Evolutionary conservation across 2,113 vertebrate genomes (phyloP), one percentile per base, ranked within the genome.

Genomic region (Albula goreensis): DNA sequence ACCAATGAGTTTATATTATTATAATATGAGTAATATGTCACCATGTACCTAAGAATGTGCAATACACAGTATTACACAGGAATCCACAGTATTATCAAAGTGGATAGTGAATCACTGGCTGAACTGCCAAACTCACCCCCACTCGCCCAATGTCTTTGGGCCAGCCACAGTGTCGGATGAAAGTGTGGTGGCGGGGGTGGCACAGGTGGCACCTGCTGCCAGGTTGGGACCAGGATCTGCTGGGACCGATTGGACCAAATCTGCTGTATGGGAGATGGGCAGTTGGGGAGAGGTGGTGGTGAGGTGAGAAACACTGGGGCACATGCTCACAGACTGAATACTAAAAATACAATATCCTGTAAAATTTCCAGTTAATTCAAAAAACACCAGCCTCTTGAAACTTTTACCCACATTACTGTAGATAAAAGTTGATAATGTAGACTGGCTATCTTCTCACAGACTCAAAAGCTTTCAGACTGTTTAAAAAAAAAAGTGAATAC

Each of bases 91-190:
- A 22, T 5, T 22, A 22, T n/a, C 5, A 70, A 22, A 8, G 22
- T 25, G 9, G 15, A 41, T 41, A 51, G 22, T 17, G 19, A 56
- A 56, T 56, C 12, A 12, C 7, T 56, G 12, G 53, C 7, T 56
- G 53, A 0, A 22, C 19, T 4, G 4, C n/a, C 13, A 5, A 22
- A 89, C 97, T 95, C 91, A 99, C 98, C 98, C 98, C 98, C 98
- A 99, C 89, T 99, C 98, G 92, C 97, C 96, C 90, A 98, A 92
- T 94, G 97, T 97, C 88, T 98, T 98, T 92, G 98, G 96, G 87
- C 96, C 97, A 87, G 97, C 96, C 96, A 97, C 95, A 92, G 96
- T 92, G 90, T 99, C 98, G 82, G 98, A 97, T 81, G 96, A 89
- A 89, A 99, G 90, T 56, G 97, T 93, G 56, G 97, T 92, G 31